Conservation (phyloP, 2,888 invertebrate species). For the Cenopis cana region DNA sequence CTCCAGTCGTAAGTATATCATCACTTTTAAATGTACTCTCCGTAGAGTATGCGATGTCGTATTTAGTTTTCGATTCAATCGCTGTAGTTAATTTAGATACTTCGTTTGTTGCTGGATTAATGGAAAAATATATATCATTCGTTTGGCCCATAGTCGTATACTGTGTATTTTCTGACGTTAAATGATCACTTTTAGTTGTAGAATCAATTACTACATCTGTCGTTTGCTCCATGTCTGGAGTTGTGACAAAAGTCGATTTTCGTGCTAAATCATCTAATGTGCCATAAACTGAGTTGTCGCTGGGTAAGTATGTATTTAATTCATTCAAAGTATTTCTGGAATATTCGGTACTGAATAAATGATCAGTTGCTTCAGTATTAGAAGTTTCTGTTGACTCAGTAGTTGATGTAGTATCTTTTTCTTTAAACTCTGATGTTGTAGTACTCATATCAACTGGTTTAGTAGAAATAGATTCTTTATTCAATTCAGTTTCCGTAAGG, state of each 20-base stretch:
- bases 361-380: neutral
- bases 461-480: neutral
- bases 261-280: neutral
- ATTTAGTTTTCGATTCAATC: neutral
- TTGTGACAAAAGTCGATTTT: neutral
- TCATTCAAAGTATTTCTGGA: neutral
- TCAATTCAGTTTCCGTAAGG: neutral
- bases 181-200: neutral
- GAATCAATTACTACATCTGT: neutral
- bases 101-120: neutral
- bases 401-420: conserved; percentile 4
- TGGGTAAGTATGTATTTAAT: neutral
- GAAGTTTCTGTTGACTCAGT: neutral
- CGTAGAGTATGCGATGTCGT: conserved; percentile 7
- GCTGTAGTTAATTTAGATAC: neutral
- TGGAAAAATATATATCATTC: conserved; percentile 1
- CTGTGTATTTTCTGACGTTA: neutral
- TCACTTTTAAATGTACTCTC: neutral
- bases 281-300: neutral
- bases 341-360: neutral
- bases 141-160: conserved; percentile 7
- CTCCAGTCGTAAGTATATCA: neutral
- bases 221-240: neutral
- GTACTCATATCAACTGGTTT: conserved; percentile 13
- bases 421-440: neutral